These are phyloP conservation scores for Antheraea yamamai DNA, from an alignment of 2,888 invertebrate genomes.

Conservation along the genomic window DNA sequence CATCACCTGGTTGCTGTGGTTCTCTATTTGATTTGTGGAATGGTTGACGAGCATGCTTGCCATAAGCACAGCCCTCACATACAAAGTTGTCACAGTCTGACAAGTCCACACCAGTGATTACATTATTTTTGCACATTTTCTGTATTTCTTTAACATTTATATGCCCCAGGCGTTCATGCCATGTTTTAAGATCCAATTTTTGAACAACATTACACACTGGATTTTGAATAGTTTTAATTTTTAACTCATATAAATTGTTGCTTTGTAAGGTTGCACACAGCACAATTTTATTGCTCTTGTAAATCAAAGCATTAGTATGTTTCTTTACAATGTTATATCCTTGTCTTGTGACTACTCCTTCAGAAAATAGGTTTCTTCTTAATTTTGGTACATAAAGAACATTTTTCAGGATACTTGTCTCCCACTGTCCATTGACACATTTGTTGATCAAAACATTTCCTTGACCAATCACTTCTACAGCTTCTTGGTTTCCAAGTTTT, in stretches of 20 bases:
- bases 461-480: constrained; percentile 31
- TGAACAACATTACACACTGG: constrained; percentile 27
- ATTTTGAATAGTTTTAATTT: constrained; percentile 24
- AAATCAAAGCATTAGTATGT: constrained; percentile 23
- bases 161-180: constrained; percentile 32
- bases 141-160: constrained; percentile 28
- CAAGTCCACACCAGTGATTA: background rate
- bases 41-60: constrained; percentile 30
- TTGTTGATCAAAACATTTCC: constrained; percentile 34
- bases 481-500: constrained; percentile 34
- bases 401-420: no score
- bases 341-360: background rate
- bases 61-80: constrained; percentile 36
- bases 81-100: constrained; percentile 17
- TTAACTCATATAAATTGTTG: constrained; percentile 31
- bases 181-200: constrained; percentile 23
- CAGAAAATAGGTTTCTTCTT: background rate
- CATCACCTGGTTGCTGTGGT: constrained; percentile 30
- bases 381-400: no score
- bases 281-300: constrained; percentile 22
- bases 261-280: constrained; percentile 25
- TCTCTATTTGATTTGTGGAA: constrained; percentile 31
- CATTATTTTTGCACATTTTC: constrained; percentile 19
- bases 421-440: constrained; percentile 30
- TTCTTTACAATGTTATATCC: no score